Conservation (phyloP, 2,113 vertebrate genomes). For the Dromaius novaehollandiae region DNA sequence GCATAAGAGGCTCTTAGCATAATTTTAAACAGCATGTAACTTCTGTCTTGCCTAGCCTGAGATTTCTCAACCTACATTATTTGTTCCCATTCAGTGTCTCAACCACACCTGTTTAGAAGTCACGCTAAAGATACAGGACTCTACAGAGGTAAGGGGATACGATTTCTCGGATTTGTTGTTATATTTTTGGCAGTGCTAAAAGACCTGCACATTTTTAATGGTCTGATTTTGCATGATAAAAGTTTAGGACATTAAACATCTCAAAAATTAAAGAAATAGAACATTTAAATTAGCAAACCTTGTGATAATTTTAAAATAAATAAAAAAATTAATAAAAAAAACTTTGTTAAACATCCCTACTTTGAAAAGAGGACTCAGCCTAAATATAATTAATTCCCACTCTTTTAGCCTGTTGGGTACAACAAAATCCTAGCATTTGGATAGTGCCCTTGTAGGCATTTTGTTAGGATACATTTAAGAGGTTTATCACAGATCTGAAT, state of each 20-base stretch:
- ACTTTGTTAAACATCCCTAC: not conserved
- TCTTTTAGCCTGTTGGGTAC: not conserved
- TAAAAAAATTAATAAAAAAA: not conserved
- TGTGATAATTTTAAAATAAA: not conserved
- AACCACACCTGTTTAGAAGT: not conserved
- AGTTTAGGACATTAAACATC: not conserved
- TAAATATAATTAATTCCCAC: not conserved
- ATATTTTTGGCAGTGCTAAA: not conserved
- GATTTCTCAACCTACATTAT: not conserved
- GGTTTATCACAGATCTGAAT: not conserved
- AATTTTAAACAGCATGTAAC: not conserved
- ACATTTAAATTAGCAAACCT: not conserved
- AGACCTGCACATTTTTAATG: accelerated
- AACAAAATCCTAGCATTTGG: not conserved
- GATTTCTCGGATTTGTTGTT: not conserved
- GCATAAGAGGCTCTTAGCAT: not conserved
- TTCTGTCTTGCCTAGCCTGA: not conserved
- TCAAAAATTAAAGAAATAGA: not conserved
- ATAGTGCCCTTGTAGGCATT: not conserved
- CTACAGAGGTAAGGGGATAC: not conserved
- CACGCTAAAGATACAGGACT: not conserved
- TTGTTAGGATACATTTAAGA: not conserved
- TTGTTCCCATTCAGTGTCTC: not conserved
- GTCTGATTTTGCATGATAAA: not conserved
- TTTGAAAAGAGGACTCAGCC: not conserved